Evolutionary conservation across 2,113 vertebrate genomes (phyloP), one percentile per base, ranked within the genome.

Genomic region (Notothenia rossii): DNA sequence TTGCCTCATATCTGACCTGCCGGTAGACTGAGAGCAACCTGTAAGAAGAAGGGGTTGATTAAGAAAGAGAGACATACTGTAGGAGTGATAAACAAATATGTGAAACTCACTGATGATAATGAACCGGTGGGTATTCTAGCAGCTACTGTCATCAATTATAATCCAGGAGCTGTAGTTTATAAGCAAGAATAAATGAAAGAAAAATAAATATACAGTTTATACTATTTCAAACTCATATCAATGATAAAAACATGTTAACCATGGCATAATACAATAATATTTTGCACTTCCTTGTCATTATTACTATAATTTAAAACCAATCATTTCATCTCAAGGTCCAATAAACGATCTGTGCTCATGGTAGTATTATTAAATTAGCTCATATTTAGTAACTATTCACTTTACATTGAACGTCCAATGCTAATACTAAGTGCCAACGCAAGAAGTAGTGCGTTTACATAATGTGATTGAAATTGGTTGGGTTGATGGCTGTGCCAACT

Each of bases 1-100:
- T 77, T 43, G 54, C 55, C 53, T 63, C 75, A 70, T 70, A 51
- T 76, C 70, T 69, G 84, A 71, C 68, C 72, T 48, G 56, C 43
- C 0, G 49, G 58, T 63, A 43, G 61, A 69, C 46, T 3, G 10
- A 61, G 50, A 80, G 48, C 78, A 55, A 48, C 12, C 33, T 20
- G 5, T 18, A 7, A 67, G 25, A 51, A 33, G 51, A 7, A 9
- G 25, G 67, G 43, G 3, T 58, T 2, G 14, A 5, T 4, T 22
- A 1, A 61, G 7, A 66, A 25, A 62, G 14, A 64, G 9, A 79
- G 3, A 75, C 8, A 29, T 12, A 22, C 22, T 22, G 22, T 22
- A 69, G 14, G 5, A 53, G 20, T 61, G 15, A 12, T 2, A 25
- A 46, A 49, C 5, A 22, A 40, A 54, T 36, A 54, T 48, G 50